Percentiles rank a stretch among this genome's conserved stretches.
phyloP scores from a whole-genome alignment of 2,113 vertebrate genomes.

The Cololabis saira region DNA sequence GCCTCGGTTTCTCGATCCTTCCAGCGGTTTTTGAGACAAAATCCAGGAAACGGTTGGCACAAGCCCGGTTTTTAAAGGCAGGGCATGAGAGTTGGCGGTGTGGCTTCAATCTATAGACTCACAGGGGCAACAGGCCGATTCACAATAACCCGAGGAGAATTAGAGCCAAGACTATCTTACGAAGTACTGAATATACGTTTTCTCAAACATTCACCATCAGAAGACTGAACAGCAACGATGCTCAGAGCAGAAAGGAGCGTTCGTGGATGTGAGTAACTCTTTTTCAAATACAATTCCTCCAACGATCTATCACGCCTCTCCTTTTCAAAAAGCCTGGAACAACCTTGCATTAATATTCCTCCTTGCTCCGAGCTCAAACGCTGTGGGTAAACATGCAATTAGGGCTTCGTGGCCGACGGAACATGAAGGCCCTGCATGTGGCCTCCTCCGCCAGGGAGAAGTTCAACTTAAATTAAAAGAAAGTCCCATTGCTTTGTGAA shows the following conservation, averaged over 20 bases:
- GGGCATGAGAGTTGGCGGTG: neutral
- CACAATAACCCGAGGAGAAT: too few species aligned
- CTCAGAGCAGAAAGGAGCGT: neutral
- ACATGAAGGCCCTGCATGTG: slow-evolving; percentile 6
- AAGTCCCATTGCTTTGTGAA: neutral
- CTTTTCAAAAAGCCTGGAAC: slow-evolving; percentile 49
- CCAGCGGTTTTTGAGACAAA: neutral
- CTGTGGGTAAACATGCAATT: slow-evolving; percentile 50
- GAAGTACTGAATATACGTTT: too few species aligned
- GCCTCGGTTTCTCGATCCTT: neutral
- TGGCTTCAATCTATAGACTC: neutral
- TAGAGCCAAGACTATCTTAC: too few species aligned
- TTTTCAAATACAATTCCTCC: too few species aligned
- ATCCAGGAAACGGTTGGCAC: neutral
- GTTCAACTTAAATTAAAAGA: slow-evolving; percentile 32
- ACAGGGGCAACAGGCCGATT: too few species aligned
- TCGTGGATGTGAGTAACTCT: neutral
- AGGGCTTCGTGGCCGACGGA: slow-evolving; percentile 36
- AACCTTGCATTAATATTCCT: slow-evolving; percentile 5
- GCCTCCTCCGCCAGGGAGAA: neutral
- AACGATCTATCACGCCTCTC: too few species aligned
- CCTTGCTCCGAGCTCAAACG: neutral
- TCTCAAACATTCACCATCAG: neutral
- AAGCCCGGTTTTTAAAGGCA: neutral
- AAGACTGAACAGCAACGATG: neutral